Evolutionary conservation across 2,797 vertebrate species (phyloP).

Genomic region (Smutsia gigantea): DNA sequence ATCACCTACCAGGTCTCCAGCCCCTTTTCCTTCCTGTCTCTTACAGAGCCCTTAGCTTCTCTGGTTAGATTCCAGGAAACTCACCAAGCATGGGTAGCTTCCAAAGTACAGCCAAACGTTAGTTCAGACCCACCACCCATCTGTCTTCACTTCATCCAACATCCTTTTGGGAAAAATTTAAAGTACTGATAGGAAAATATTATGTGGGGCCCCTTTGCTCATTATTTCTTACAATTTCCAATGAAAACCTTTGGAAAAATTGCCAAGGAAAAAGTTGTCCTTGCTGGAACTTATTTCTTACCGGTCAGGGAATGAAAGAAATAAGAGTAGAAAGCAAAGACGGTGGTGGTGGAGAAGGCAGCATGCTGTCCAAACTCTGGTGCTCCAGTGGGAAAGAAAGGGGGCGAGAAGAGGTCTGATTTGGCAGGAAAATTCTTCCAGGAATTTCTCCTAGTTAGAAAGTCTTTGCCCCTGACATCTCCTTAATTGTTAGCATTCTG

Average conservation of each 20-base stretch:
- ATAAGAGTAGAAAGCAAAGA: background rate
- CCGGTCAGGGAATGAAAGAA: background rate
- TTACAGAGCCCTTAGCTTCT: background rate
- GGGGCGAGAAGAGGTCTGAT: background rate
- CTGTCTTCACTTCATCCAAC: background rate
- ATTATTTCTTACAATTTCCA: background rate
- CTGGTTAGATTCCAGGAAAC: background rate
- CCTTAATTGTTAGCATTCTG: background rate
- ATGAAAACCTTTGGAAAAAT: background rate
- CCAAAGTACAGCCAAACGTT: background rate
- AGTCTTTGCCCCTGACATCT: background rate
- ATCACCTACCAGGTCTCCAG: background rate
- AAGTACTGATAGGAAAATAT: background rate
- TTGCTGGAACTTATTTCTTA: background rate
- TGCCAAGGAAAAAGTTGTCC: background rate
- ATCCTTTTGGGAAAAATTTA: background rate
- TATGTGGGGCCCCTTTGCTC: background rate
- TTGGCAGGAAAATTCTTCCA: background rate
- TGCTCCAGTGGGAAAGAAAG: background rate
- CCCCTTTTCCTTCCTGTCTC: background rate
- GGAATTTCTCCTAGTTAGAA: constrained; percentile 9
- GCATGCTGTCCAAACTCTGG: background rate
- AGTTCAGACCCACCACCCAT: background rate
- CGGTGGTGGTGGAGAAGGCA: background rate
- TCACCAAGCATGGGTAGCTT: background rate